phyloP scores from a whole-genome alignment of 2,888 invertebrate species.

The Drosophila glabriapex region DNA sequence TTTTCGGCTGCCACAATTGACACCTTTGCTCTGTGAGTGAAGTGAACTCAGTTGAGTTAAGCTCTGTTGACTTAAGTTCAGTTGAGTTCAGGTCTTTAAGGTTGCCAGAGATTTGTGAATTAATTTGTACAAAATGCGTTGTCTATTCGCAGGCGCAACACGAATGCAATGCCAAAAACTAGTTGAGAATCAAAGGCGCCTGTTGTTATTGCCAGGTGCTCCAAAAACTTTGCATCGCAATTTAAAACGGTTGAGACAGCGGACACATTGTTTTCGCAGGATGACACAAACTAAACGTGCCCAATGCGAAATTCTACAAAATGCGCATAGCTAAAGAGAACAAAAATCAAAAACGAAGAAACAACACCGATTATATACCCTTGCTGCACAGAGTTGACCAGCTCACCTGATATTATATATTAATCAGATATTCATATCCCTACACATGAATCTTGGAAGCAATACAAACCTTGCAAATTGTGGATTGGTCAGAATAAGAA shows the following conservation, averaged over 20 bases:
- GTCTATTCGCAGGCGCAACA: constrained; percentile 40
- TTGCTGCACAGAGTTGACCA: background rate
- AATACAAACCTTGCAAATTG: background rate
- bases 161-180: background rate
- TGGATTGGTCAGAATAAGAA: background rate
- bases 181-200: constrained; percentile 38
- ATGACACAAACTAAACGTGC: constrained; percentile 70
- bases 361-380: background rate
- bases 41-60: background rate
- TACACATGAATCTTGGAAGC: background rate
- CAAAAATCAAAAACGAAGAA: background rate
- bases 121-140: constrained; percentile 11
- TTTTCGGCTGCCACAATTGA: constrained; percentile 68
- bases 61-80: background rate
- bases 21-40: constrained; percentile 60
- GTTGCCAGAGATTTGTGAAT: constrained; percentile 28
- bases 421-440: background rate
- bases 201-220: constrained; percentile 70
- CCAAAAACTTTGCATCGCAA: constrained; percentile 51
- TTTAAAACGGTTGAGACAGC: constrained; percentile 44
- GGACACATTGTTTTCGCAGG: constrained; percentile 53
- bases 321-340: constrained; percentile 38
- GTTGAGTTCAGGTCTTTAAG: constrained; percentile 31
- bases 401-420: background rate
- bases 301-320: constrained; percentile 68